Base-by-base conservation (phyloP, 2,888 invertebrate genomes). In the Galeopsomyia nigrocyanea region DNA sequence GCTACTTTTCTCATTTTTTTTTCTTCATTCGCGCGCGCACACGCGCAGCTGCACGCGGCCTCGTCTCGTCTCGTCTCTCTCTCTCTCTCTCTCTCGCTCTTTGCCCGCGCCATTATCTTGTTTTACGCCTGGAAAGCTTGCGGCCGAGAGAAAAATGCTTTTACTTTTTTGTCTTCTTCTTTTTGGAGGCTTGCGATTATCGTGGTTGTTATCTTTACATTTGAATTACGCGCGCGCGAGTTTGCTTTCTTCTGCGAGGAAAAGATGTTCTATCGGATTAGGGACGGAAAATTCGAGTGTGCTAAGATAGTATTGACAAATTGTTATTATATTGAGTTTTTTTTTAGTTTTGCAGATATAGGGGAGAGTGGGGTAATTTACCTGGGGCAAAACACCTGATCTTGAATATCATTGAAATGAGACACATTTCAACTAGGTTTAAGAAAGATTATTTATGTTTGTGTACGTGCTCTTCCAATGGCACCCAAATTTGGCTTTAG, bases 61-160 rank as follows among this genome's bases (percentile, higher is more conserved):
- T 2, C 31, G 64, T 72, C 78, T 79, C 78, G 74, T 75, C 77
- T 76, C 77, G 76, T 75, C n/a, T n/a, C n/a, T n/a, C n/a, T n/a
- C n/a, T n/a, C n/a, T n/a, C n/a, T n/a, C n/a, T n/a, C n/a, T n/a
- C 75, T 75, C 46, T 75, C 70, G 75, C 71, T 26, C 82, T 82
- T 80, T 81, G 81, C 76, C 77, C 74, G 76, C 79, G 82, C 83
- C 84, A 86, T 86, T 86, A 86, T 86, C 86, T 86, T 83, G 83
- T 86, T 86, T 86, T 84, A 84, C 85, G 85, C 85, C 75, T 82
- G 84, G 80, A 82, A 83, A 83, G 82, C 82, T 19, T 69, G 50
- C 55, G 58, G n/a, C n/a, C 71, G 73, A 74, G 74, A 73, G 69
- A 75, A 75, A 69, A 72, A 75, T 68, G 39, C 64, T 61, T 21